Conservation (phyloP, 2,113 vertebrate species). For the Pelecanus crispus region DNA sequence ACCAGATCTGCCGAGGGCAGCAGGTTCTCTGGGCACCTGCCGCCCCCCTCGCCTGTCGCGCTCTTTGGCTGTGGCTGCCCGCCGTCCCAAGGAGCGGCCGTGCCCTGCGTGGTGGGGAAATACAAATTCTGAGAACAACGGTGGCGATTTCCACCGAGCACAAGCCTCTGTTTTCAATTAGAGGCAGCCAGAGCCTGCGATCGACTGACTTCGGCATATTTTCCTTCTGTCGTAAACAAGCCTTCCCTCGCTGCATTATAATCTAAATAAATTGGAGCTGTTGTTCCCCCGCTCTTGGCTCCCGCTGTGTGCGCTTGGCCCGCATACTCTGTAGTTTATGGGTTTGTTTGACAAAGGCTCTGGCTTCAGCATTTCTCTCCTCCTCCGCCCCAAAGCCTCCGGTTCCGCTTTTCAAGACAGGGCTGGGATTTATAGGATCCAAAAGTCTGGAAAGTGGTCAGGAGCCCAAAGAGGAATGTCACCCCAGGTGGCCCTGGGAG, state of each 20-base stretch:
- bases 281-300: not conserved
- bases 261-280: not conserved
- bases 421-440: not conserved
- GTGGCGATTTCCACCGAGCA: fast-evolving
- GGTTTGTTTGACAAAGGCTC: not conserved
- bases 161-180: not conserved
- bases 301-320: fast-evolving
- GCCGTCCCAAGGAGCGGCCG: fast-evolving
- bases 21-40: not conserved
- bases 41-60: not conserved
- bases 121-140: not conserved
- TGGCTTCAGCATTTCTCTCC: not conserved
- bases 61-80: fast-evolving
- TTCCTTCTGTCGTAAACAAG: not conserved
- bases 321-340: not conserved
- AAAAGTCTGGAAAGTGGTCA: not conserved
- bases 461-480: not conserved
- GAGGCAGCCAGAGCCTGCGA: not conserved
- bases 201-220: not conserved
- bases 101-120: too few relatives aligned
- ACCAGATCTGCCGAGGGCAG: not conserved
- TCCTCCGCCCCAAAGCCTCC: not conserved
- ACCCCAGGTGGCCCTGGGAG: not conserved
- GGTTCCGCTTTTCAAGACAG: not conserved
- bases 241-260: not conserved